Percentiles rank a stretch among this genome's conserved stretches.
Evolutionary conservation across 2,888 invertebrate genomes (phyloP).

Genomic region (Melanotus villosus): DNA sequence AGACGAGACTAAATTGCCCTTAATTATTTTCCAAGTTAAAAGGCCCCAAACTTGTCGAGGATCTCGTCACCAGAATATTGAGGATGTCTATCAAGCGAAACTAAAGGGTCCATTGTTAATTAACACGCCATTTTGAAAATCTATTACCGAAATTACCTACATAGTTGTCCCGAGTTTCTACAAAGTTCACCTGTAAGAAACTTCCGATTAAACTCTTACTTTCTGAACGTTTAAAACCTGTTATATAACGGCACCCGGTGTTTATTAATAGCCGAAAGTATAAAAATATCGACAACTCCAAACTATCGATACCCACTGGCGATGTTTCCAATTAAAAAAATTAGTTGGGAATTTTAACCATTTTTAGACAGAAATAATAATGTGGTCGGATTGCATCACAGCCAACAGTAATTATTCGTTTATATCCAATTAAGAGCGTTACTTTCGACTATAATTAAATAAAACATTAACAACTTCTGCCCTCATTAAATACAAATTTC

Average conservation of each 20-base stretch:
- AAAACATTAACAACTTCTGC: no score
- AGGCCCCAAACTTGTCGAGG: neutral
- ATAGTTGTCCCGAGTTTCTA: slow-evolving; percentile 5
- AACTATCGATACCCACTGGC: no score
- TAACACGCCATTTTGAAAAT: slow-evolving; percentile 12
- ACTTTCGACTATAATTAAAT: no score
- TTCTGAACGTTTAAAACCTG: neutral
- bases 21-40: slow-evolving; percentile 12
- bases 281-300: no score
- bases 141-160: slow-evolving; percentile 17
- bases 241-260: neutral
- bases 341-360: no score
- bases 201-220: neutral
- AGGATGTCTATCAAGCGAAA: neutral
- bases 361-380: no score
- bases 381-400: no score
- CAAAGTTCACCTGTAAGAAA: neutral
- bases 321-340: no score
- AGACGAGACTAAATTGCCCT: neutral
- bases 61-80: slow-evolving; percentile 1
- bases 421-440: no score
- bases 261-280: no score
- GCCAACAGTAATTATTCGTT: no score
- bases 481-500: no score
- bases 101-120: slow-evolving; percentile 21